A percentile compares a stretch with the other conserved stretches of the same genome.
Conservation (phyloP, 2,113 vertebrate genomes). For the Solea solea region DNA sequence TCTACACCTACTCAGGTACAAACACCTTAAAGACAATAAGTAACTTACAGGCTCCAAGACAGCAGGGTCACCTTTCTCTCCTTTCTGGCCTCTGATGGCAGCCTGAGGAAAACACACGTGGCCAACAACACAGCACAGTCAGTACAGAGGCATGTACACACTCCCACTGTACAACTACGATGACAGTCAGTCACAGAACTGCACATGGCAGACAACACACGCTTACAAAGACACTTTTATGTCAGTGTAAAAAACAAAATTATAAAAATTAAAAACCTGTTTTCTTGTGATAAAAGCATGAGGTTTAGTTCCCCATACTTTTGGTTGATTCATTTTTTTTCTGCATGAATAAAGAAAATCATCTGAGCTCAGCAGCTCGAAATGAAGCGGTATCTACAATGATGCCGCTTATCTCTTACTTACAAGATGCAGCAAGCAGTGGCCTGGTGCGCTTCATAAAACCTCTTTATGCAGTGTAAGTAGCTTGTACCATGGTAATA, state of each 20-base stretch:
- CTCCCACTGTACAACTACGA: not conserved
- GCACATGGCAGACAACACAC: not conserved
- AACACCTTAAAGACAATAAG: not conserved
- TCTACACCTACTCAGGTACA: not conserved
- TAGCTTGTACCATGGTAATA: constrained; percentile 8
- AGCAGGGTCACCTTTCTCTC: constrained; percentile 91
- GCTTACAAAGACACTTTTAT: not conserved
- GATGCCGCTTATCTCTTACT: not conserved
- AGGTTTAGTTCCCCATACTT: constrained; percentile 30
- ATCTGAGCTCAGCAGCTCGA: constrained; percentile 27
- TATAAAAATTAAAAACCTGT: constrained; percentile 22
- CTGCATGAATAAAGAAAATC: constrained; percentile 5
- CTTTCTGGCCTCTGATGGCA: constrained; percentile 85
- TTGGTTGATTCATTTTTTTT: not conserved
- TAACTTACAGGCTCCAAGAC: constrained; percentile 90
- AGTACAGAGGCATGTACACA: constrained; percentile 57
- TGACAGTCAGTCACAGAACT: not conserved
- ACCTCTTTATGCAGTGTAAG: constrained; percentile 45
- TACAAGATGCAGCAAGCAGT: constrained; percentile 9
- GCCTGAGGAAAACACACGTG: constrained; percentile 89
- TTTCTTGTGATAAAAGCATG: not conserved
- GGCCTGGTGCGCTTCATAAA: constrained; percentile 27
- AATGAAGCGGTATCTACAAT: constrained; percentile 24
- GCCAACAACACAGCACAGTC: constrained; percentile 80
- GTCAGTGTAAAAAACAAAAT: not conserved